phyloP scores from a whole-genome alignment of 2,888 invertebrate genomes.

The Hermaeophaga mercurialis region DNA sequence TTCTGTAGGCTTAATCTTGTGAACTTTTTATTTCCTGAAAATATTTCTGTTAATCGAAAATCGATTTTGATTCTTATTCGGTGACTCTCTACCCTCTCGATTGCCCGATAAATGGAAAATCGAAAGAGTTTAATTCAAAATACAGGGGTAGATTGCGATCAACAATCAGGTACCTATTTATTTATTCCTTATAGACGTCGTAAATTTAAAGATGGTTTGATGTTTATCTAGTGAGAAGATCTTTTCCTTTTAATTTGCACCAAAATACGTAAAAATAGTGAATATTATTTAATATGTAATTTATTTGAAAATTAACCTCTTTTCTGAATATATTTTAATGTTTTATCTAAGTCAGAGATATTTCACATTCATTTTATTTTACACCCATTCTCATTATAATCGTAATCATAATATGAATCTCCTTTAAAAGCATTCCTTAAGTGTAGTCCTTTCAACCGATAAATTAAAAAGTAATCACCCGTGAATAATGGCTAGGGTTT shows the following conservation, averaged over 20 bases:
- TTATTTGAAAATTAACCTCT: too few species aligned
- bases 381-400: constrained; percentile 17
- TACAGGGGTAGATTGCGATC: constrained; percentile 49
- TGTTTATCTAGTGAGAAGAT: too few species aligned
- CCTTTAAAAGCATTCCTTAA: constrained; percentile 14
- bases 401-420: constrained; percentile 25
- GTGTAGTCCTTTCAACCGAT: constrained; percentile 23
- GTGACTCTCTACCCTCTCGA: constrained; percentile 17
- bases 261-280: too few species aligned
- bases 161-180: constrained; percentile 47
- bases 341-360: too few species aligned
- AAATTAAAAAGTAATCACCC: constrained; percentile 30
- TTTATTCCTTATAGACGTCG: constrained; percentile 17
- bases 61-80: constrained; percentile 19
- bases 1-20: too few species aligned
- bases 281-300: too few species aligned
- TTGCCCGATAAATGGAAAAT: constrained; percentile 20
- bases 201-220: too few species aligned
- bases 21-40: background rate
- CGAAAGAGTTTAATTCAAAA: constrained; percentile 37
- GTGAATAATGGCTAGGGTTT: constrained; percentile 14
- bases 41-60: constrained; percentile 28
- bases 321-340: too few species aligned
- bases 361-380: background rate
- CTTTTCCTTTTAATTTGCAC: too few species aligned